Percentiles rank a stretch among this genome's conserved stretches.
phyloP scores from a whole-genome alignment of 1,140 invertebrate species.

The Sipha flava region DNA sequence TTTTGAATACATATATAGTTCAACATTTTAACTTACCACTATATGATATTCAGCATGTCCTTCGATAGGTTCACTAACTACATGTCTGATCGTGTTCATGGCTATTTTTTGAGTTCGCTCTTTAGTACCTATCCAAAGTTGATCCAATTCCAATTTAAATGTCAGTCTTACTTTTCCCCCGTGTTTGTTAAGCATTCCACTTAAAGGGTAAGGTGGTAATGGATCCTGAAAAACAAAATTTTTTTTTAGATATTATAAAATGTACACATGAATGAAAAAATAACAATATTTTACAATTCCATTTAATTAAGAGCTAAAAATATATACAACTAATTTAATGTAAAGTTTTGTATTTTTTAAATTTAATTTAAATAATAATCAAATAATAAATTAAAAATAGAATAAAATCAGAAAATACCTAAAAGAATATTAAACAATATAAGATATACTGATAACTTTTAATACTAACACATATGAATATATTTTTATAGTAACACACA shows the following conservation, averaged over 20 bases:
- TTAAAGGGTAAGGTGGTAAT: constrained; percentile 70
- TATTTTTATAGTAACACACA: constrained; percentile 40
- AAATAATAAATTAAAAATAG: no score
- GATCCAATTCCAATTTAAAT: constrained; percentile 85
- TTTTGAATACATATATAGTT: no score
- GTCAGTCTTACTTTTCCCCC: constrained; percentile 88
- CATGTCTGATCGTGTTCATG: constrained; percentile 82
- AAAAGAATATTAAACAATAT: no score
- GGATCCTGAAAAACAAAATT: constrained; percentile 58
- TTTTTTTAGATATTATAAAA: no score
- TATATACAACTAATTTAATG: no score
- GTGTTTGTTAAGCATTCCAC: constrained; percentile 85
- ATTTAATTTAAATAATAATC: no score
- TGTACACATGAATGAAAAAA: no score
- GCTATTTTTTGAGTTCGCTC: constrained; percentile 87
- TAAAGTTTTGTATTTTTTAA: no score
- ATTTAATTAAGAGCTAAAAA: no score
- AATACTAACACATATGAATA: neutral
- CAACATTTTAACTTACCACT: constrained; percentile 57
- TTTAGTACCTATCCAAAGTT: constrained; percentile 89
- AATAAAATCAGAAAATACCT: no score
- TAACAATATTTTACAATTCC: no score
- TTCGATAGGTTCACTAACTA: constrained; percentile 75
- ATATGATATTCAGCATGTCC: constrained; percentile 89
- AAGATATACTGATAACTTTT: no score